phyloP scores from a whole-genome alignment of 1,140 invertebrate genomes.

The Diorhabda elongata region DNA sequence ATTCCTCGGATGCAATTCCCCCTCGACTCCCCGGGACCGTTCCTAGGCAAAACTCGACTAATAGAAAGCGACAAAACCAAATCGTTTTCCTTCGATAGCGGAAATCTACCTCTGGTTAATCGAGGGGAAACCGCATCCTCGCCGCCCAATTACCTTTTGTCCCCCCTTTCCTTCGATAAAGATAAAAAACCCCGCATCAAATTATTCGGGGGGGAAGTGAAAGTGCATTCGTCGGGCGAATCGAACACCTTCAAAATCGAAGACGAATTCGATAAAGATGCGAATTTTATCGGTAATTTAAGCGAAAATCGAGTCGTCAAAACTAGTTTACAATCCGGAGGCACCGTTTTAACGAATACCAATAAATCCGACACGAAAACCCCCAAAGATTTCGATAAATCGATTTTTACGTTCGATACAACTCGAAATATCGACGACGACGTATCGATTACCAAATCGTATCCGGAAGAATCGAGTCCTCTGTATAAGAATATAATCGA shows the following conservation, averaged over 20 bases:
- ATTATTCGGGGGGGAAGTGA: constrained; percentile 75
- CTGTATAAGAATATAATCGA: constrained; percentile 42
- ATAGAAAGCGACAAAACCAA: constrained; percentile 56
- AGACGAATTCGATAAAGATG: constrained; percentile 41
- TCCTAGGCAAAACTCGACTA: constrained; percentile 71
- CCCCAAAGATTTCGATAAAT: constrained; percentile 9
- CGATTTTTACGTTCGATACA: constrained; percentile 9
- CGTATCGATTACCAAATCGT: constrained; percentile 11
- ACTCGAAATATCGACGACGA: not conserved
- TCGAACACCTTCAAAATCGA: constrained; percentile 70
- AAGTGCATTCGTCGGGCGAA: constrained; percentile 58
- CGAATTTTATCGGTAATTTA: constrained; percentile 37
- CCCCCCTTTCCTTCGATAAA: constrained; percentile 31
- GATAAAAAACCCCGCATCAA: constrained; percentile 55
- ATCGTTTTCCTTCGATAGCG: constrained; percentile 45
- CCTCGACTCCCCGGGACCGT: constrained; percentile 71
- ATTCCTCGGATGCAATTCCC: constrained; percentile 51
- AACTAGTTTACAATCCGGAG: constrained; percentile 66
- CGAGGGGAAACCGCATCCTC: constrained; percentile 17
- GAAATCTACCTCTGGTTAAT: constrained; percentile 25
- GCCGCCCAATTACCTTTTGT: constrained; percentile 26
- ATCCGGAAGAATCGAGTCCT: constrained; percentile 18
- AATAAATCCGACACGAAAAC: constrained; percentile 26
- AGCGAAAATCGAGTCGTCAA: constrained; percentile 57
- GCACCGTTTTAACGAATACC: constrained; percentile 60